A percentile compares a stretch with the other conserved stretches of the same genome.
Evolutionary conservation across 2,797 vertebrate genomes (phyloP).

Genomic region (Argya squamiceps): DNA sequence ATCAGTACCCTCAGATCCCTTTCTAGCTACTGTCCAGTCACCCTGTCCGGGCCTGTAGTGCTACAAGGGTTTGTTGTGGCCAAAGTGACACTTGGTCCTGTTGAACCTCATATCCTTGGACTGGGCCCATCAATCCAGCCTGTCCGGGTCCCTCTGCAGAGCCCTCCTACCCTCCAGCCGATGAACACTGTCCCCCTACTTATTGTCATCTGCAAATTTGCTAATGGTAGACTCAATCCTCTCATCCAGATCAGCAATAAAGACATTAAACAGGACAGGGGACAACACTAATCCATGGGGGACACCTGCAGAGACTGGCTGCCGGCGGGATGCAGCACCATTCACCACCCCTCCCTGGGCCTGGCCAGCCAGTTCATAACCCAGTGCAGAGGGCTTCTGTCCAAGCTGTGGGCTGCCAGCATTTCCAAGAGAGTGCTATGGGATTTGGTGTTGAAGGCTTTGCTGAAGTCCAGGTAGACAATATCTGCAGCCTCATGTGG

Average conservation of each 20-base stretch:
- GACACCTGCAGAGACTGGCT: accelerated
- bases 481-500: neutral
- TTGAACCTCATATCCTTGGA: neutral
- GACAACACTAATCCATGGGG: neutral
- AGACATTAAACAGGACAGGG: too few species aligned
- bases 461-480: neutral
- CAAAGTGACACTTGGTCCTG: neutral
- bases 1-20: neutral
- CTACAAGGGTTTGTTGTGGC: neutral
- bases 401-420: neutral
- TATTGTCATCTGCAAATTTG: neutral
- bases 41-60: neutral
- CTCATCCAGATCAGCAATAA: neutral
- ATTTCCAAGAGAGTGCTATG: neutral
- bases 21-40: neutral
- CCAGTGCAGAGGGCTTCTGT: neutral
- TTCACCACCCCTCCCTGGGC: neutral
- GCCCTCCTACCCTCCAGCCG: neutral
- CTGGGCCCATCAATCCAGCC: neutral
- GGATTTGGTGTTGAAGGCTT: neutral
- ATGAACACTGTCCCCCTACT: accelerated
- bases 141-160: neutral
- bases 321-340: accelerated
- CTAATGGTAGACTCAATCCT: neutral
- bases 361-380: neutral